Percentiles rank a stretch among this genome's conserved stretches.
Conservation (phyloP, 1,140 invertebrate species). For the Palaemon carinicauda region DNA sequence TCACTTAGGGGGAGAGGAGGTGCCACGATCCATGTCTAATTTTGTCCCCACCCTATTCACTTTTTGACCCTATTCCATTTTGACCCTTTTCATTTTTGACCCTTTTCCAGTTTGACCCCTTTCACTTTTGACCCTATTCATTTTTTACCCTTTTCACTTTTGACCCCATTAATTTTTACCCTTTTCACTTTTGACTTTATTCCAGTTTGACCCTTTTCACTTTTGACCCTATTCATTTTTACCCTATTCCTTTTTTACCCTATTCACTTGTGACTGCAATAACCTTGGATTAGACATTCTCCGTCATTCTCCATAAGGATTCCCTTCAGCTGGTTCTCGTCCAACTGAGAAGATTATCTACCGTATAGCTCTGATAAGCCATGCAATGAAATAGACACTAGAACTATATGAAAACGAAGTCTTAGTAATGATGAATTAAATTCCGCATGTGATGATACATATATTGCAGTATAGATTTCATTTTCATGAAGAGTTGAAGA, state of each 20-base stretch:
- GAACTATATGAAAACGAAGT: no score
- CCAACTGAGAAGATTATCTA: no score
- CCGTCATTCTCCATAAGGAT: no score
- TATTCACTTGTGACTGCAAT: not conserved
- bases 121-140: not conserved
- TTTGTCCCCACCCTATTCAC: not conserved
- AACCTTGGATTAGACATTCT: not conserved
- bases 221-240: not conserved
- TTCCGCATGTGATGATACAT: no score
- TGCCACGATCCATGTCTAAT: not conserved
- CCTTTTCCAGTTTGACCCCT: not conserved
- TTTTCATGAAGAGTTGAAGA: no score
- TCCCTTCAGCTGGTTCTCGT: no score
- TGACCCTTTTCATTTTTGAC: not conserved
- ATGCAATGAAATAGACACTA: no score
- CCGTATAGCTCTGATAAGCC: no score
- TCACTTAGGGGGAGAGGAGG: no score
- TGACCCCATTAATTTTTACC: not conserved
- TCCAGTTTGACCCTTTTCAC: not conserved
- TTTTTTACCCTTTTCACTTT: not conserved
- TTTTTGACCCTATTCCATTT: not conserved
- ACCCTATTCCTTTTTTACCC: not conserved
- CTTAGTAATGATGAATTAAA: no score
- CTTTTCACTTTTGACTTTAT: not conserved
- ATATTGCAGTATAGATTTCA: no score